Base-by-base conservation (phyloP, 1,140 invertebrate genomes). In the Acromyrmex heyeri region DNA sequence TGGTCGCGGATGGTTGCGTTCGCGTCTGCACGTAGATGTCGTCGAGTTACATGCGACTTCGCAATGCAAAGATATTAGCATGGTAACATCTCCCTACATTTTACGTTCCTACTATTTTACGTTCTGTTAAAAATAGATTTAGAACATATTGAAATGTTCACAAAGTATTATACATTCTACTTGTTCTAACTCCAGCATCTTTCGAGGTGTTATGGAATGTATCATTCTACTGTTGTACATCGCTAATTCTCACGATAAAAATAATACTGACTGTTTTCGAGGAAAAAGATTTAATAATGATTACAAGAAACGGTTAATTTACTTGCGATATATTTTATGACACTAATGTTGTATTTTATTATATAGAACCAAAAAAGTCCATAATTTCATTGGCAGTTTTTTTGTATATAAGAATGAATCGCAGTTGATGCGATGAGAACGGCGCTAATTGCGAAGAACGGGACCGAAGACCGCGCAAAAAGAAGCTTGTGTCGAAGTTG, bases 1-100 rank as follows among this genome's bases (percentile, higher is more conserved):
- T 61, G 76, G 73, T 87, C 88, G 88, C 50, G 75, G 59, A 85
- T 90, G 77, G 78, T 30, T 89, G 48, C 48, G 67, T 85, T 30
- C 82, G 59, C 67, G 73, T 30, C 61, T 44, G 30, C 38, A 65
- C 57, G 57, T 44, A 24, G 27, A 75, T 27, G 18, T 21, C 67
- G 73, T 81, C 82, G 57, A 57, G 44, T 79, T 88, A 85, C 38
- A 21, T 24, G 44, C 48, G 44, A 53, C 24, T 48, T 83, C 38
- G 38, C 69, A 75, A 83, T 61, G 55, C 55, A 14, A 75, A 34
- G 55, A 55, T 59, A 75, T 83, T 73, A 83, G 34, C 27, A 34
- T 16, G 38, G 57, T 48, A 34, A 44, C 18, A 24, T 44, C 38
- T 14, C 5, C n/a, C n/a, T 24, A 8, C 27, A 24, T 50, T 21